These are phyloP conservation scores for Eulemur rubriventer DNA, from an alignment of 2,797 vertebrate genomes.

Conservation along the genomic window DNA sequence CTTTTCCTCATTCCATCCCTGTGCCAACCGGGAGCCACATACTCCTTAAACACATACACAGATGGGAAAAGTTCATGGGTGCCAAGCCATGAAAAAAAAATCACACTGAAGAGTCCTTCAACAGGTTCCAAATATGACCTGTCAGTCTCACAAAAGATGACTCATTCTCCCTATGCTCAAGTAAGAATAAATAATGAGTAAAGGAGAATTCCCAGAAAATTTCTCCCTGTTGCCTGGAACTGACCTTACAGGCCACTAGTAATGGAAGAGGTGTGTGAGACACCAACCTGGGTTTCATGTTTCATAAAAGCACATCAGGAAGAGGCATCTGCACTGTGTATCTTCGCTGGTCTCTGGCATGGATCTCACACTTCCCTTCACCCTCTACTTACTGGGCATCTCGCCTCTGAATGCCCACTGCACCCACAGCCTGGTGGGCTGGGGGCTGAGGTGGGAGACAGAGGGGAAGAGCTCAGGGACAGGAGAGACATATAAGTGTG, in stretches of 20 bases:
- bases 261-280: not conserved
- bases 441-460: not conserved
- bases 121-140: not conserved
- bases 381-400: not conserved
- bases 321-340: not conserved
- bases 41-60: not conserved
- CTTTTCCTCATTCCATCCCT: not conserved
- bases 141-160: not conserved
- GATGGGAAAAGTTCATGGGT: not conserved
- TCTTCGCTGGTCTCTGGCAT: not conserved
- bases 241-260: not conserved
- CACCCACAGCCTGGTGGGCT: not conserved
- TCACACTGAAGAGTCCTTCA: not conserved
- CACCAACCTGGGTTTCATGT: not conserved
- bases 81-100: not conserved
- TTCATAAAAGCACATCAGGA: not conserved
- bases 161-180: not conserved
- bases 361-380: not conserved
- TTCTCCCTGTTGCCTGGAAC: not conserved
- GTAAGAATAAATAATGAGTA: not conserved
- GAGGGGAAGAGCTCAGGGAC: not conserved
- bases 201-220: not conserved
- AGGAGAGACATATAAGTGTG: no score
- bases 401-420: not conserved
- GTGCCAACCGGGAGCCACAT: not conserved